Evolutionary conservation across 2,113 vertebrate species (phyloP).

Genomic region (Halcyon malimbica): DNA sequence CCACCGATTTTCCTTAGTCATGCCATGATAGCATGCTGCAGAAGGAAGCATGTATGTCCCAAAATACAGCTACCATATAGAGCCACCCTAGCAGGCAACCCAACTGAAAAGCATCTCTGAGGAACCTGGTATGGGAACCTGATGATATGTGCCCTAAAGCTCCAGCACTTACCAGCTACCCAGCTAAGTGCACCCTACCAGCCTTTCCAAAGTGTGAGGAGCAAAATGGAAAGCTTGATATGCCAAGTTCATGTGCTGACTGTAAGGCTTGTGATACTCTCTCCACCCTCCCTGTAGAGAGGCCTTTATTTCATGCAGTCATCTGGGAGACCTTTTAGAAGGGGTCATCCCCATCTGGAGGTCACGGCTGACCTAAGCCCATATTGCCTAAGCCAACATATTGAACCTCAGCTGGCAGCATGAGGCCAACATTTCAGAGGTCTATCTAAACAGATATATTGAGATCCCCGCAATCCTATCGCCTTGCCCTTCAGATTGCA

Average conservation of each 20-base stretch:
- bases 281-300: background rate
- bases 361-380: background rate
- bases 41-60: background rate
- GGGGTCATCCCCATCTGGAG: background rate
- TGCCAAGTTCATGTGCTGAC: background rate
- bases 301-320: background rate
- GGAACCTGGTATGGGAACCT: background rate
- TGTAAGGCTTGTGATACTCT: background rate
- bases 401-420: background rate
- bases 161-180: background rate
- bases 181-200: background rate
- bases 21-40: background rate
- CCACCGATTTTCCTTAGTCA: background rate
- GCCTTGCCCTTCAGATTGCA: background rate
- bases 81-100: background rate
- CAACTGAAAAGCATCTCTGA: background rate
- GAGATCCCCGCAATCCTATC: background rate
- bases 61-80: background rate
- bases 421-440: background rate
- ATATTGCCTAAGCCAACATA: background rate
- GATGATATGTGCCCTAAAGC: background rate
- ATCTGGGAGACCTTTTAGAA: background rate
- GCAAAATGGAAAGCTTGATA: background rate
- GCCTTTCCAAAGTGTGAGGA: background rate
- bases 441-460: background rate